phyloP scores from a whole-genome alignment of 2,888 invertebrate species.

The Cosmia trapezina region DNA sequence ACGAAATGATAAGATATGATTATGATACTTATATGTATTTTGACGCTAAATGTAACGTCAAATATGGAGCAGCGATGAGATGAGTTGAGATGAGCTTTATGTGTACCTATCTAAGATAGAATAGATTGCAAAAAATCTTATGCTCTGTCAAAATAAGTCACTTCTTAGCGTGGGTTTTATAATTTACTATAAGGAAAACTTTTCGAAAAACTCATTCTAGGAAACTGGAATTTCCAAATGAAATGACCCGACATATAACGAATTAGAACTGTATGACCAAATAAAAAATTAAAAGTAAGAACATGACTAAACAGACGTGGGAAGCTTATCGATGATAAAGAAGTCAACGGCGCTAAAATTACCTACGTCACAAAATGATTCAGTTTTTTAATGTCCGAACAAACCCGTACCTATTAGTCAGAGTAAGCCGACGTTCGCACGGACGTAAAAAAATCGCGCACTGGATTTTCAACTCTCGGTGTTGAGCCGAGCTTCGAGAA shows the following conservation, averaged over 20 bases:
- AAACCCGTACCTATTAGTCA: slow-evolving; percentile 57
- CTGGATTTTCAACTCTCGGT: too few relatives aligned
- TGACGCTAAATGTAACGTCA: background rate
- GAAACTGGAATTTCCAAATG: slow-evolving; percentile 16
- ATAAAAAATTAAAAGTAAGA: slow-evolving; percentile 4
- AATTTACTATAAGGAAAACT: slow-evolving; percentile 31
- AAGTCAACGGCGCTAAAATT: slow-evolving; percentile 15
- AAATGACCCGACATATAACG: background rate
- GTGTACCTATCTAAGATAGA: too few relatives aligned
- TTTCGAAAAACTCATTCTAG: background rate
- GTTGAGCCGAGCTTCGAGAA: too few relatives aligned
- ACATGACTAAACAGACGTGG: slow-evolving; percentile 49
- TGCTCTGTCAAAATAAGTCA: too few relatives aligned
- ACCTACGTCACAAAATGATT: slow-evolving; percentile 55
- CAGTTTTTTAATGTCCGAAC: slow-evolving; percentile 40
- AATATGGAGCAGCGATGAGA: background rate
- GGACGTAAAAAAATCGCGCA: too few relatives aligned
- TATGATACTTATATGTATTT: too few relatives aligned
- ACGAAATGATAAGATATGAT: slow-evolving; percentile 10
- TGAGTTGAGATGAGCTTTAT: background rate
- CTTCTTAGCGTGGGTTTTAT: background rate
- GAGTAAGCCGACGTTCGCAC: too few relatives aligned
- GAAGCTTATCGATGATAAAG: slow-evolving; percentile 21
- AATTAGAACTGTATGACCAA: slow-evolving; percentile 3
- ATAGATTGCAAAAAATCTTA: background rate